Base-by-base conservation (phyloP, 1,140 invertebrate genomes). In the Frieseomelitta varia region DNA sequence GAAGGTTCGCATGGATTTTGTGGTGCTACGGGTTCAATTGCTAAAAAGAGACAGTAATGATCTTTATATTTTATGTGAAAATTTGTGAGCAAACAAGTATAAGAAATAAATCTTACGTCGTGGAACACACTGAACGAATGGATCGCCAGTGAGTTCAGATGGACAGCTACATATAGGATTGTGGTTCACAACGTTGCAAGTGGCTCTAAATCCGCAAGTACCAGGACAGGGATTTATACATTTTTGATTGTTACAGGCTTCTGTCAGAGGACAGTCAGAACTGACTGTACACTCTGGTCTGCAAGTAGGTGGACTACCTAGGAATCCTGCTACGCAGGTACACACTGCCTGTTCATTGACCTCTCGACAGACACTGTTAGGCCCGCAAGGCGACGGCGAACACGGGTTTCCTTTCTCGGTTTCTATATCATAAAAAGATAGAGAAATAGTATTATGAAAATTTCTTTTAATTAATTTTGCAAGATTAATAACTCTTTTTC, bases 201-300 rank as follows among this genome's bases (percentile, higher is more conserved):
- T 93, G 95, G 91, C 97, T 97, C 47, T 95, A 97, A 97, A 89
- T 96, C 96, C 75, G 95, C 94, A 78, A 96, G 97, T 95, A 79
- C 96, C 96, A 30, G 94, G 94, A 90, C 97, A 97, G 56, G 97
- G 97, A 92, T 97, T 95, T 8, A 95, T 93, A 91, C 97, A 97
- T 94, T 96, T 97, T 83, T 96, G 95, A 90, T 97, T 96, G 69
- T 95, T 95, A 88, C 97, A 97, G n/a, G 96, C 96, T 85, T 95
- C 95, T 88, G 96, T 96, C 27, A 95, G 90, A 75, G 95, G 87
- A 92, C 97, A 97, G 92, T 97, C 96, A 15, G 96, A 94, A 89
- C 96, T 97, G 1, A 95, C 95, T 27, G 96, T 95, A 92, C 97
- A 97, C 93, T 97, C 96, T 11, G 96, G 96, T 92, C 96, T 93